These are phyloP conservation scores for Helostoma temminkii DNA, from an alignment of 2,797 vertebrate species.

Conservation along the genomic window DNA sequence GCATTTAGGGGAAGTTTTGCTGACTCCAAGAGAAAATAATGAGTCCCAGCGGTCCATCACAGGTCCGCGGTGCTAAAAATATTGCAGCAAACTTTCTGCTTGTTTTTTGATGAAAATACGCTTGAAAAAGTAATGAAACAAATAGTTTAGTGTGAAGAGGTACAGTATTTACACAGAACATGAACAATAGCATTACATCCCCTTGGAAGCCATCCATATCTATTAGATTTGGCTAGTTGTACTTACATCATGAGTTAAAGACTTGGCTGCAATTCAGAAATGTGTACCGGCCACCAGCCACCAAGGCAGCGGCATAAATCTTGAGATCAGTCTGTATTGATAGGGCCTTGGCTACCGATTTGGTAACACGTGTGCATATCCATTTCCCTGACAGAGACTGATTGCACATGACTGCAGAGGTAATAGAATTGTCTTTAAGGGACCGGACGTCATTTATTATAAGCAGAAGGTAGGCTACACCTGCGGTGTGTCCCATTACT, in stretches of 20 bases:
- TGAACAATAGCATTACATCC: constrained; percentile 20
- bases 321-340: constrained; percentile 84
- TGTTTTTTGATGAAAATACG: constrained; percentile 39
- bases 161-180: constrained; percentile 41
- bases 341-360: constrained; percentile 84
- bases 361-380: constrained; percentile 85
- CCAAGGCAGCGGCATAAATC: constrained; percentile 79
- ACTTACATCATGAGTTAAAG: constrained; percentile 47
- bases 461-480: constrained; percentile 78
- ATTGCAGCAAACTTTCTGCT: constrained; percentile 43
- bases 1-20: constrained; percentile 65
- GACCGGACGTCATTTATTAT: constrained; percentile 85
- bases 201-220: constrained; percentile 44
- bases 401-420: constrained; percentile 82
- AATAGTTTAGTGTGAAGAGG: constrained; percentile 29
- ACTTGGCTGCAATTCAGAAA: constrained; percentile 64
- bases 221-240: constrained; percentile 37
- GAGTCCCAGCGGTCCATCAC: constrained; percentile 66
- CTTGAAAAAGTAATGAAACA: constrained; percentile 38
- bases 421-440: constrained; percentile 89
- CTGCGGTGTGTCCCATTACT: constrained; percentile 77
- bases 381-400: constrained; percentile 86
- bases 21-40: constrained; percentile 71
- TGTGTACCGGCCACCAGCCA: constrained; percentile 66
- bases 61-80: constrained; percentile 61